Base-by-base conservation (phyloP, 2,797 vertebrate genomes). In the Lycodopsis pacificus region DNA sequence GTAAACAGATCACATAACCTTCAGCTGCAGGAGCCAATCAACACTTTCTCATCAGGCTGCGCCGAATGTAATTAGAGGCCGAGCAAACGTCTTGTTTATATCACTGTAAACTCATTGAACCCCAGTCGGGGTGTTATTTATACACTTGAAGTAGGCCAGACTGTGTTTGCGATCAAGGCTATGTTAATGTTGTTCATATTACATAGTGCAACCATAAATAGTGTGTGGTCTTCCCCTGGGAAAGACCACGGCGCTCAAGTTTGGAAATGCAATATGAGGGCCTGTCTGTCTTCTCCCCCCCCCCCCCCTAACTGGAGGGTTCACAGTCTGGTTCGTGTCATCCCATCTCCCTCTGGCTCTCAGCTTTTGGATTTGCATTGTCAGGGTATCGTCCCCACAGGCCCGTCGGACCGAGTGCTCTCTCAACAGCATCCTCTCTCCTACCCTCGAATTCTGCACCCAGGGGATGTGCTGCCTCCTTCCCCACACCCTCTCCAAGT, bases 151-250 rank as follows among this genome's bases (percentile, higher is more conserved):
- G 79, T 90, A 89, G 90, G 91, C 81, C 90, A 91, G 81, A 69
- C 87, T 65, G 84, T 80, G 81, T 93, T 92, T 89, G 85, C 83
- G 86, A 92, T 88, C 86, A 83, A 90, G 86, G 86, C 85, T 88
- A 83, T 90, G 90, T 79, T 90, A 90, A 92, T 91, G 77, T 80
- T 80, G 56, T 92, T 91, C 89, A 79, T 86, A 83, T 89, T 89
- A 86, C 84, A 86, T 59, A 68, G 76, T 79, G 79, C 68, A 74
- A 77, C 79, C 90, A 81, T 81, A 90, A 91, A 92, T 86, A 92
- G 79, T 56, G 71, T 64, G 86, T 76, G 81, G 73, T 84, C 76
- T 68, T 77, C 89, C 86, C 83, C 25, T 10, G 80, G 83, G 90
- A 74, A 63, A 76, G 42, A 76, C 74, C 49, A 53, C 59, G 13